Evolutionary conservation across 2,797 vertebrate species (phyloP), one percentile per base, ranked within the genome.

Genomic region (Poliocrania exsul): DNA sequence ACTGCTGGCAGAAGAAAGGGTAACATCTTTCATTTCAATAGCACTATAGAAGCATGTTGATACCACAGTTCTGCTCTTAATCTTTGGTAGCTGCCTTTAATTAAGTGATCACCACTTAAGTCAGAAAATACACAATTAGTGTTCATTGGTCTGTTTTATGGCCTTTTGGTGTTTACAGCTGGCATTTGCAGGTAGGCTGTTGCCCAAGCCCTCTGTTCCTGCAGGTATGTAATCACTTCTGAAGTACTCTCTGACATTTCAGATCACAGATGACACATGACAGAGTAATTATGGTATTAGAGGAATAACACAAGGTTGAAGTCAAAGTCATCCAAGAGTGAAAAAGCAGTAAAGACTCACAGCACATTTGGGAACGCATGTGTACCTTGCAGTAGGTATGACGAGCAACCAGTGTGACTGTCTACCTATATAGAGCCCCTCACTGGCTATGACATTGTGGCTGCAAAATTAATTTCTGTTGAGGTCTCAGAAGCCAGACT

Each of bases 261-360:
- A 49, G 81, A 88, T 58, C 62, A 57, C 66, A 70, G 81, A 94
- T 67, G 89, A 92, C 86, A 91, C 56, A 23, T 50, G 84, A 28
- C 65, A 70, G 61, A 72, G 64, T 86, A 95, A 96, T 85, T 72
- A 83, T 40, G 69, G 26, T 57, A 93, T 88, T 79, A 90, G 57
- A 71, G 50, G 42, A 93, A 67, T 61, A 82, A 71, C n/a, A 40
- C 70, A 74, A 92, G 54, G 85, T n/a, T 95, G 87, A 91, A 96
- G 82, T 80, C 64, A 94, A 95, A 95, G 75, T 79, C 40, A 40
- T 40, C 0, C 8, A 73, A 40, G 79, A 82, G 40, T 28, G 40
- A 86, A 33, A 20, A 20, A 78, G 74, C 37, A 53, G 50, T 21
- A n/a, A 91, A 24, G 74, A 13, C 47, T 86, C 86, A 58, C 5